Percentiles rank a stretch among this genome's conserved stretches.
These are phyloP conservation scores for Vulpes vulpes DNA, from an alignment of 2,113 vertebrate genomes.

Conservation along the genomic window DNA sequence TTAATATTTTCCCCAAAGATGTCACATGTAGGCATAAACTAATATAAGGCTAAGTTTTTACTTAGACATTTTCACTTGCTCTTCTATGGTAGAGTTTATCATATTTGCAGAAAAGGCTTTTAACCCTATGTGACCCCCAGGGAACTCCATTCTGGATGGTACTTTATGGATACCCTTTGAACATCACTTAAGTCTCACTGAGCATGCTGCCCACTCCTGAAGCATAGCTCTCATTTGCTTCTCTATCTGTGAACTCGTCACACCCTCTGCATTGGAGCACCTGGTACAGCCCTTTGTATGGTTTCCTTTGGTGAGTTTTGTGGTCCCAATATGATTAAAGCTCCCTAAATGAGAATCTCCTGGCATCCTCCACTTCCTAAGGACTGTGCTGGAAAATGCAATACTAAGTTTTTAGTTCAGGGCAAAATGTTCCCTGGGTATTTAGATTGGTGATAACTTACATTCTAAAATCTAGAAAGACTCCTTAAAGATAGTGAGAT, in stretches of 20 bases:
- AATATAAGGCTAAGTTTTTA: not conserved
- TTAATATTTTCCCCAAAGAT: slow-evolving; percentile 43
- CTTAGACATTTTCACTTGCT: not conserved
- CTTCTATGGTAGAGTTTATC: not conserved
- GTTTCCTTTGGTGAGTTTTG: not conserved
- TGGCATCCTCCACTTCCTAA: not conserved
- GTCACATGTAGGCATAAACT: not conserved
- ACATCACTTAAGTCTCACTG: not conserved
- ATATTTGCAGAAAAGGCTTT: slow-evolving; percentile 18
- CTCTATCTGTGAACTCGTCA: not conserved
- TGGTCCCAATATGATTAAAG: not conserved
- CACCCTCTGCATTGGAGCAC: not conserved
- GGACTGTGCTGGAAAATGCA: not conserved
- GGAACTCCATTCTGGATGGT: not conserved
- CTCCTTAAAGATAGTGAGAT: not conserved
- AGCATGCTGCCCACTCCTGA: not conserved
- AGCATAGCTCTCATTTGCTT: not conserved
- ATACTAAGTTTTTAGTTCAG: not conserved
- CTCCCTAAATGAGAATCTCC: not conserved
- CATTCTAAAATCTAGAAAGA: not conserved
- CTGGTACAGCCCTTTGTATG: not conserved
- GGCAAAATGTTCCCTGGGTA: not conserved
- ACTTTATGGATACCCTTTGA: not conserved
- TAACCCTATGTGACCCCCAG: not conserved
- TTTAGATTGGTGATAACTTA: not conserved